A percentile compares a stretch with the other conserved stretches of the same genome.
phyloP scores from a whole-genome alignment of 1,140 invertebrate genomes.

The Drosophila punjabiensis region DNA sequence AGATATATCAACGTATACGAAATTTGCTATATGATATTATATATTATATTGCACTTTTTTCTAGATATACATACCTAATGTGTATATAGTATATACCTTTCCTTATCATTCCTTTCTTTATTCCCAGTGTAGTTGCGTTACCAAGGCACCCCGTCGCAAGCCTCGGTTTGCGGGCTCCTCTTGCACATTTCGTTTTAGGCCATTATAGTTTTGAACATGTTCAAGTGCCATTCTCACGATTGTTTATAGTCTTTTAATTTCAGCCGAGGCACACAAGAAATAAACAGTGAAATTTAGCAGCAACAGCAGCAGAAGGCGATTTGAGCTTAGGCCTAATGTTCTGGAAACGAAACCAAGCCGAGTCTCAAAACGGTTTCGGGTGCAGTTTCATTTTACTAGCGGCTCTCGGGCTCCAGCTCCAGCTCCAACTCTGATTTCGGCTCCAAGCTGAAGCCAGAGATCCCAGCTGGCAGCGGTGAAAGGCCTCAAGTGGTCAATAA shows the following conservation, averaged over 20 bases:
- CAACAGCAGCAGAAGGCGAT: slow-evolving; percentile 50
- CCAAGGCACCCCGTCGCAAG: slow-evolving; percentile 16
- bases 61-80: no score
- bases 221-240: slow-evolving; percentile 84
- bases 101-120: no score
- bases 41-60: no score
- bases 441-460: not conserved
- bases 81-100: no score
- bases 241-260: slow-evolving; percentile 84
- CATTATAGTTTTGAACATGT: slow-evolving; percentile 84
- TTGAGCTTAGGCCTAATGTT: slow-evolving; percentile 63
- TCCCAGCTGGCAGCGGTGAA: slow-evolving; percentile 45
- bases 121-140: slow-evolving; percentile 18
- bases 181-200: slow-evolving; percentile 81
- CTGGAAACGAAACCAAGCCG: slow-evolving; percentile 38
- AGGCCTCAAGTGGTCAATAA: slow-evolving; percentile 61
- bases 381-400: slow-evolving; percentile 27
- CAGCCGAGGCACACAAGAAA: slow-evolving; percentile 76
- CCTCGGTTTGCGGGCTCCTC: slow-evolving; percentile 50
- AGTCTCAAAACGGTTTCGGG: slow-evolving; percentile 29
- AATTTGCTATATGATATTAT: no score
- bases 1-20: no score
- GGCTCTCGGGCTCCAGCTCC: not conserved
- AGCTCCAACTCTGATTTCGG: not conserved
- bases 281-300: slow-evolving; percentile 83